Conservation (phyloP, 2,797 vertebrate species). For the Sebastes wilsoni region DNA sequence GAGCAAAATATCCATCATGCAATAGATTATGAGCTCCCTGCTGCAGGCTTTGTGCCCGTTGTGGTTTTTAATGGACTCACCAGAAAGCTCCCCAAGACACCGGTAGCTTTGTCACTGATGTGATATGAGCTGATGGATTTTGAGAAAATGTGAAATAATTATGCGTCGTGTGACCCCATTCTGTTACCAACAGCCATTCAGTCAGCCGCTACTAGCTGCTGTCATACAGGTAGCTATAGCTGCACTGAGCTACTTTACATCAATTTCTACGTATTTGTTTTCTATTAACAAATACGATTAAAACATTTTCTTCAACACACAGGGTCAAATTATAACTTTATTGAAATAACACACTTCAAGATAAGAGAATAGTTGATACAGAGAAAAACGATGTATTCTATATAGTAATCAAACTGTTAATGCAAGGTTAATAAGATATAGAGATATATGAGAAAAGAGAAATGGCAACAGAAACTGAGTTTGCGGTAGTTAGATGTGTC, state of each 20-base stretch:
- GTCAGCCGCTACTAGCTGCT: not conserved
- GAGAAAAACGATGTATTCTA: not conserved
- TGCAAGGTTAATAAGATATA: not conserved
- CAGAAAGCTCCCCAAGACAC: not conserved
- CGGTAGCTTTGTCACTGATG: constrained; percentile 3
- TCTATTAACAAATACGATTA: too few relatives aligned
- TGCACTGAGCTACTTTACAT: not conserved
- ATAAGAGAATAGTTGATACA: not conserved
- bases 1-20: not conserved
- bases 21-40: not conserved
- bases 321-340: too few relatives aligned
- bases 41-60: not conserved
- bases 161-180: not conserved
- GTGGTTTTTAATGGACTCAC: constrained; percentile 33
- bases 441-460: not conserved
- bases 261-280: too few relatives aligned
- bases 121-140: not conserved
- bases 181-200: not conserved
- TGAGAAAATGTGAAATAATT: constrained; percentile 13
- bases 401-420: not conserved
- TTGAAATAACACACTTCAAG: not conserved
- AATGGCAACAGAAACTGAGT: not conserved
- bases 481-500: not conserved
- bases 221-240: not conserved
- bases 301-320: too few relatives aligned